Base-by-base conservation (phyloP, 2,888 invertebrate genomes). In the Pediacus dermestoides region DNA sequence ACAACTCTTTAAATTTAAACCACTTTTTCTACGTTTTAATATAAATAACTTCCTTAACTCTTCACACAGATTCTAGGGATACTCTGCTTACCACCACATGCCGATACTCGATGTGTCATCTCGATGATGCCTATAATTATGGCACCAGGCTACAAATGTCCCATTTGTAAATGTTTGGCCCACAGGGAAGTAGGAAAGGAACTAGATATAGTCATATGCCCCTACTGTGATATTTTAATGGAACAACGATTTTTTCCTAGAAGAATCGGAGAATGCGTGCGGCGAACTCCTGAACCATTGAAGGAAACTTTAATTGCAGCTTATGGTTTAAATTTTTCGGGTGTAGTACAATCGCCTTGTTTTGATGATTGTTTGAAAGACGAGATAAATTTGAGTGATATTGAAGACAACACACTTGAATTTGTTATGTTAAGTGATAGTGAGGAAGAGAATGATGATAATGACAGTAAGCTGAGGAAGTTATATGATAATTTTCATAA, bases 201-300 rank as follows among this genome's bases (percentile, higher is more conserved):
- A 39, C 42, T 50, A 22, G 35, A 46, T 2, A 31, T 42, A n/a
- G 38, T 65, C 22, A 42, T 53, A 16, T 68, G 68, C 37, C 60
- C 61, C 2, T 65, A 62, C 36, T 68, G 68, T 48, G 67, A 67
- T 48, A 43, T 63, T 34, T 55, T 58, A 8, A 61, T 68, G 62
- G 53, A 58, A 10, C 41, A 46, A 22, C 37, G 47, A 2, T 42
- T 37, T 22, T 42, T 34, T 11, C 34, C 33, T 18, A 30, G 45
- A 30, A 41, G 40, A 33, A 33, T 12, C 16, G 9, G 42, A 6
- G 16, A 30, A 6, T 11, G 34, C 3, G n/a, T 23, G 4, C 9
- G 10, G 9, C n/a, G 10, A 30, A 22, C 30, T 6, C 27, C 30
- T 23, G 41, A 30, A 16, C 25, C 21, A 8, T 28, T 16, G 18